Evolutionary conservation across 2,113 vertebrate species (phyloP).

Genomic region (Panthera leo): DNA sequence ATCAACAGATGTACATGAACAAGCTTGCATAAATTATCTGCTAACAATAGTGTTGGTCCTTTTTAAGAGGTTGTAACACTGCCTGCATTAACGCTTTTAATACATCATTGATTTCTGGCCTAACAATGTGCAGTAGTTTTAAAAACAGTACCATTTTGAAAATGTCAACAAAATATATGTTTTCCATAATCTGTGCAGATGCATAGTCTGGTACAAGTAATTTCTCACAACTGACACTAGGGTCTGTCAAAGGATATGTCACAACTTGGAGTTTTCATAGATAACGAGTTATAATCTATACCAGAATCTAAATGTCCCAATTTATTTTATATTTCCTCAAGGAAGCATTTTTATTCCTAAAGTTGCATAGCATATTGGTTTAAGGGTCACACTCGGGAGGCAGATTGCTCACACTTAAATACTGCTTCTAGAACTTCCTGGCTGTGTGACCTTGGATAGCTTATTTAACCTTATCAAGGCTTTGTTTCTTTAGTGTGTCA

Average conservation of each 20-base stretch:
- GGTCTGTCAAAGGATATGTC: not conserved
- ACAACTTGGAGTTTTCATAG: not conserved
- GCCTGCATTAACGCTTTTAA: constrained; percentile 60
- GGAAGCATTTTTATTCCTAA: not conserved
- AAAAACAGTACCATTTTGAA: constrained; percentile 59
- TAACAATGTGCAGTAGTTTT: constrained; percentile 56
- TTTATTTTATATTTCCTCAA: constrained; percentile 28
- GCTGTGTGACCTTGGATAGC: not conserved
- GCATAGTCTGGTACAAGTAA: not conserved
- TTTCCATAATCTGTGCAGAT: constrained; percentile 21
- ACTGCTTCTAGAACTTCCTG: not conserved
- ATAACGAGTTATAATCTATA: not conserved
- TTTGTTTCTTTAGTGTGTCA: not conserved
- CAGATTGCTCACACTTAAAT: not conserved
- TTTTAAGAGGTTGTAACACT: constrained; percentile 68
- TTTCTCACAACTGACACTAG: not conserved
- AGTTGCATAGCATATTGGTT: not conserved
- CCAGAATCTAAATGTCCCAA: not conserved
- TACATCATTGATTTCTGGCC: constrained; percentile 47
- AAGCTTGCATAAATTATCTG: constrained; percentile 80
- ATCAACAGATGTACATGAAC: constrained; percentile 77
- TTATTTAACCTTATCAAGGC: not conserved
- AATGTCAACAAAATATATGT: constrained; percentile 44
- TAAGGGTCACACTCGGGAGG: not conserved
- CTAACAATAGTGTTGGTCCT: constrained; percentile 71